A percentile compares a stretch with the other conserved stretches of the same genome.
Conservation (phyloP, 2,797 vertebrate genomes). For the Ara ararauna region DNA sequence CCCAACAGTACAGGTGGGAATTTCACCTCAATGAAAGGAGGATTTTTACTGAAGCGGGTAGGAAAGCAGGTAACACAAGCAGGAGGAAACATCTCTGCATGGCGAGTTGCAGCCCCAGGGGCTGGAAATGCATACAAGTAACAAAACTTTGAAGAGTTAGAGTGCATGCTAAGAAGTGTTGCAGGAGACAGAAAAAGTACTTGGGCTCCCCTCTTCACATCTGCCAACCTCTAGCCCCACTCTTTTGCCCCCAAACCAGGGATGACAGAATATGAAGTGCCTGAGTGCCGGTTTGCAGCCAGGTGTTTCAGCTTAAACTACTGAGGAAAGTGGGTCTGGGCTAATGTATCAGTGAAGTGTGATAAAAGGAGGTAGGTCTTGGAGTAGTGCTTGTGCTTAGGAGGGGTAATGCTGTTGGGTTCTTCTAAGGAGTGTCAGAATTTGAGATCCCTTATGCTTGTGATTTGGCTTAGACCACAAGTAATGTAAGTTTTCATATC, state of each 20-base stretch:
- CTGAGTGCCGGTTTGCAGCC: background rate
- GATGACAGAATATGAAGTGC: background rate
- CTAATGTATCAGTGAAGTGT: background rate
- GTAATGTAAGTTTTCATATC: background rate
- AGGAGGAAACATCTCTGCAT: background rate
- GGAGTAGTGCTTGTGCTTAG: background rate
- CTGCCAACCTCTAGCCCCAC: background rate
- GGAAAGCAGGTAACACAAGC: background rate
- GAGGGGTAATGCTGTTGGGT: background rate
- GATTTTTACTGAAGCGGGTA: background rate
- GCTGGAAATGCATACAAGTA: background rate
- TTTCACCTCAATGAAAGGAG: background rate
- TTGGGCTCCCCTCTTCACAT: background rate
- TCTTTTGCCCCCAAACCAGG: background rate
- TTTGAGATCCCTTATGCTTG: background rate
- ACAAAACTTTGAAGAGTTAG: background rate
- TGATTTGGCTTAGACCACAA: background rate
- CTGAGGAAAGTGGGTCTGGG: background rate
- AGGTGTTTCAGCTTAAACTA: background rate
- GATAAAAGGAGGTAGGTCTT: background rate
- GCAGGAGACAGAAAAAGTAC: background rate
- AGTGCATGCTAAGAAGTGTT: background rate
- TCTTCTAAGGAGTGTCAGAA: background rate
- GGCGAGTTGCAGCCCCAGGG: background rate
- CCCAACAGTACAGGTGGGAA: accelerated